Evolutionary conservation across 1,140 invertebrate genomes (phyloP), one percentile per base, ranked within the genome.

Genomic region (Euura lappo): DNA sequence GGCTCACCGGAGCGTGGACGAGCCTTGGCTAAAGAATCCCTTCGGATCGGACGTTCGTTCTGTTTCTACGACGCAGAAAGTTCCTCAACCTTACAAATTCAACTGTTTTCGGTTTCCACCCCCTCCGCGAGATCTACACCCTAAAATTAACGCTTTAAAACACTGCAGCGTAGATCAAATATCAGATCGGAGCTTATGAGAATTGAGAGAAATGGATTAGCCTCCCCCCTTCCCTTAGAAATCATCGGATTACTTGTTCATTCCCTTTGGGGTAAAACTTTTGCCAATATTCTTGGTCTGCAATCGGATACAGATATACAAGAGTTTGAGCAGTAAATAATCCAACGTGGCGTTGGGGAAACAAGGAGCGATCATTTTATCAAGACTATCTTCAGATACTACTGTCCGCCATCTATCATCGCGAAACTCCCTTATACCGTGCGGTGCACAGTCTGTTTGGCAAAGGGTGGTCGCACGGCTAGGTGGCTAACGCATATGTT

Each of bases 301-400:
- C 60, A 64, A 64, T 64, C 60, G 60, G 60, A 13, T 64, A 64
- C 60, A 28, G 28, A 28, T 28, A 28, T 28, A 28, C 28, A 28
- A 28, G 28, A 28, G 51, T 8, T 11, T 8, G 8, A 6, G 51
- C 51, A 60, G 51, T 60, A 60, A 60, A 60, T 60, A 60, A 60
- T 60, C 8, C 51, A 60, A 60, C 51, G 2, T n/a, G 51, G 51
- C 51, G 51, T 28, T 28, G 13, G 51, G 13, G 51, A 60, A 4
- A 60, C 51, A 60, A 60, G 51, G 51, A 60, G 51, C 51, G 51
- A 60, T 60, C 51, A 60, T 60, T 60, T 11, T 60, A 60, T 60
- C 51, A 60, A 8, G 10, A 60, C 51, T 60, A 60, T 60, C 51
- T 60, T 60, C 51, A 8, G 51, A 60, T 11, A 60, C 51, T 60